Evolutionary conservation across 37 sponge, comb jelly and placozoan genomes (phyloP), one percentile per base, ranked within the genome.

Genomic region (Lycopodina hypogea): DNA sequence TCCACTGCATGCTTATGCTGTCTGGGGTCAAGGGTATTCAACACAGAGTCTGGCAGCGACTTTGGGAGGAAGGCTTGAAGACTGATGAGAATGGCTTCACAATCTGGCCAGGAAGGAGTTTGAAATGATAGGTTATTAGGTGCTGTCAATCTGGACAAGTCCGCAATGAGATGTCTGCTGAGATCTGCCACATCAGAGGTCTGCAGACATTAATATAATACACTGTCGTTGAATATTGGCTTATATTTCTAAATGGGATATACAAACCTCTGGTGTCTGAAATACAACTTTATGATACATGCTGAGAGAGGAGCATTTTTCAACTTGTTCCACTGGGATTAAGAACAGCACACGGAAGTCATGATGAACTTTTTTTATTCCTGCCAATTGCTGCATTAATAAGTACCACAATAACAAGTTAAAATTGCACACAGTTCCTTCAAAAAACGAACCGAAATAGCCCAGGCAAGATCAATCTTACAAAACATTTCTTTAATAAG

Each of bases 21-120:
- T 18, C 30, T 24, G 18, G 71, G 71, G 24, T 23, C 28, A 18
- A 80, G 61, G 7, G 3, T 61, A 37, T 56, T 39, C 21, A 80
- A 42, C 22, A 59, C 61, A 28, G 42, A 22, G 0, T 39, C 41
- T 14, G 81, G 1, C 0, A 80, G 71, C n/a, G 81, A 39, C 36
- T 14, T 26, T 26, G 81, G 71, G 28, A 80, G 28, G 59, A 80
- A 58, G 81, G n/a, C 1, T 39, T 67, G 29, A 6, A 80, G 69
- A 9, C 38, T 71, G 19, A 34, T 24, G 30, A 80, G 21, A 3
- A 80, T 14, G 0, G 59, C 11, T 2, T 41, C 33, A 37, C 8
- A 42, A 39, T 18, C 60, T 23, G 55, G 38, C 71, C 59, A 78
- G 18, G 12, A 22, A 17, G 3, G 4, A n/a, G 48, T 2, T 11